Evolutionary conservation across 2,888 invertebrate species (phyloP), one percentile per base, ranked within the genome.

Genomic region (Prosopocoilus inquinatus): DNA sequence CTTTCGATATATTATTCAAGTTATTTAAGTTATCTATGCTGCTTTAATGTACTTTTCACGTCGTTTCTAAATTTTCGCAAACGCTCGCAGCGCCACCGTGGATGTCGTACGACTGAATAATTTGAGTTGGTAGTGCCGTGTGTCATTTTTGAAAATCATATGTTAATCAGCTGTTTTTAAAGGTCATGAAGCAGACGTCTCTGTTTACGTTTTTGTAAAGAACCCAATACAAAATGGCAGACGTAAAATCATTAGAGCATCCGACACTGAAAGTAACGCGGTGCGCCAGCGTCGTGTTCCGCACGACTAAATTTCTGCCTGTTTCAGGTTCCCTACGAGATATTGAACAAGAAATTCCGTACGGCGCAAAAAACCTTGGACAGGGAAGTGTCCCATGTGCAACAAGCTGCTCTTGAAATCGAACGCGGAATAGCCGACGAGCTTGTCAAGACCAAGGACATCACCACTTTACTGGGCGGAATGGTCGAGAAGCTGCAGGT

Each of bases 331-430:
- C 98, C 98, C 1, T 99, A 98, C 73, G 99, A 99, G 79, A 86
- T 98, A 47, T 82, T 99, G 63, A 99, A 99, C 79, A 98, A 98
- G 77, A 94, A 93, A 69, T 99, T 97, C 76, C 88, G 98, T 52
- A 87, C 90, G 44, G 94, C 96, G 2, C 98, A 99, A 77, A 95
- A 97, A 69, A 89, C 90, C 9, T 79, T 99, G 55, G 98, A 98
- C 71, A 83, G 96, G 55, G 97, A 95, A 75, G 91, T 92, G 0
- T 88, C 94, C 1, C 92, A 95, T 73, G 90, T 96, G 2, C 89
- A 91, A 64, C 85, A 85, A 59, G 86, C 88, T 0, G 88, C 91
- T 0, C 81, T 81, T 48, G 93, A 94, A 63, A 78, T 95, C n/a
- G 93, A 94, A 69, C 83, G 84, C 56, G 85, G 87, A 13, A 79